Conservation (phyloP, 2,797 vertebrate genomes). For the Sebastes itinus region DNA sequence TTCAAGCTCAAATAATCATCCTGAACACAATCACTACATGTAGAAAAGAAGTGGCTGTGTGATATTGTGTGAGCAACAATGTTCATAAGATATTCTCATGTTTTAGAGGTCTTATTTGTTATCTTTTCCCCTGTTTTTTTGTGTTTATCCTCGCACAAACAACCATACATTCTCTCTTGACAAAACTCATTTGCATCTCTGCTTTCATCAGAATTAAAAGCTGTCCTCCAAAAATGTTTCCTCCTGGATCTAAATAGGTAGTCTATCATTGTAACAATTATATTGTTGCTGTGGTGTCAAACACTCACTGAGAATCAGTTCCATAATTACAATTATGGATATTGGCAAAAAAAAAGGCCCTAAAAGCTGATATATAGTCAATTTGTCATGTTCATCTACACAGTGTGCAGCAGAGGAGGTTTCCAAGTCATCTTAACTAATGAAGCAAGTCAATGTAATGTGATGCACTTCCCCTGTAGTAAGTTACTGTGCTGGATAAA, state of each 20-base stretch:
- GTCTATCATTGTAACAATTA: conserved; percentile 23
- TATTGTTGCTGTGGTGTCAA: conserved; percentile 11
- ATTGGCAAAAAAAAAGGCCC: background rate
- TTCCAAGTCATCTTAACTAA: conserved; percentile 50
- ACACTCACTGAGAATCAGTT: conserved; percentile 9
- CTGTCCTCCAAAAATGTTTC: background rate
- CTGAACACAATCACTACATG: background rate
- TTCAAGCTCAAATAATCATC: background rate
- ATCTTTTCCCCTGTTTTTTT: background rate
- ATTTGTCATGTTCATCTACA: conserved; percentile 25
- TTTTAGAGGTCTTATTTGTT: background rate
- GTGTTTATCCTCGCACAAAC: background rate
- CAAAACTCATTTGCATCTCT: conserved; percentile 30
- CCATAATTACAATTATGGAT: conserved; percentile 13
- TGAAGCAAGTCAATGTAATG: conserved; percentile 60
- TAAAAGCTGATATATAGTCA: conserved; percentile 19
- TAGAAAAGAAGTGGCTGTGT: background rate
- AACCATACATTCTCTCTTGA: background rate
- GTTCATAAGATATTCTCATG: background rate
- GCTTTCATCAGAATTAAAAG: conserved; percentile 48
- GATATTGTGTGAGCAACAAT: background rate
- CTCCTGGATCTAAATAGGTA: conserved; percentile 2
- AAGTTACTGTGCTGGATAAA: conserved; percentile 48
- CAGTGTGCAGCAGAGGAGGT: conserved; percentile 24
- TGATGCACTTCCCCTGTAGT: conserved; percentile 42